Conservation (phyloP, 2,888 invertebrate species). For the Lasioglossum zephyrum region DNA sequence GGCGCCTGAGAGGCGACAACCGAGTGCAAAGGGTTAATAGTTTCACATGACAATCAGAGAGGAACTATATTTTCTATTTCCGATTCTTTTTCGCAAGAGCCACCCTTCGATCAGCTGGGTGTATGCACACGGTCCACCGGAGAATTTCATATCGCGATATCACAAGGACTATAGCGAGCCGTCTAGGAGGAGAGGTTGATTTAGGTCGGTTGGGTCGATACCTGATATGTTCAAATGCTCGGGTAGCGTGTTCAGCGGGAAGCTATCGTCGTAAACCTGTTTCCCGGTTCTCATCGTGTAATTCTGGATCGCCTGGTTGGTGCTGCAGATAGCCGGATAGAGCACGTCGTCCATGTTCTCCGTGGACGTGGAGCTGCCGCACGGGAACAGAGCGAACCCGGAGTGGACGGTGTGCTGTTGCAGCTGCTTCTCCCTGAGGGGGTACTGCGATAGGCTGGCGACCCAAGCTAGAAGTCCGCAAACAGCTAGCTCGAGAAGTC, state of each 20-base stretch:
- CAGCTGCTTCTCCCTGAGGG: constrained; percentile 88
- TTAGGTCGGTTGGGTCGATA: constrained; percentile 42
- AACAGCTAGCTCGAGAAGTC: constrained; percentile 94
- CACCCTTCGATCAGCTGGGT: not conserved
- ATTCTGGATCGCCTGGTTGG: constrained; percentile 93
- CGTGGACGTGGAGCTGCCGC: constrained; percentile 91
- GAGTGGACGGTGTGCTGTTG: constrained; percentile 85
- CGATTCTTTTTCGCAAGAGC: not conserved
- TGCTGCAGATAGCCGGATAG: constrained; percentile 94
- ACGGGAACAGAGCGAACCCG: constrained; percentile 92
- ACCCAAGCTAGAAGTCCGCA: constrained; percentile 95
- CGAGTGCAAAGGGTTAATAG: too few relatives aligned
- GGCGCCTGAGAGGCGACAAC: too few relatives aligned
- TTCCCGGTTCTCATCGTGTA: constrained; percentile 92
- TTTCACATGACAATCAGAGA: too few relatives aligned
- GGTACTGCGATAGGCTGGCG: constrained; percentile 89
- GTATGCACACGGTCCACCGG: not conserved
- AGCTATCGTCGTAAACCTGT: constrained; percentile 90
- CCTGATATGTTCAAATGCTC: constrained; percentile 81
- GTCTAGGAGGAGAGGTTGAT: not conserved
- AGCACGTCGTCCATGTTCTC: constrained; percentile 93
- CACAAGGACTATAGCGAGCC: constrained; percentile 21
- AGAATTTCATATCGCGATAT: not conserved
- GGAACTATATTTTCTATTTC: not conserved
- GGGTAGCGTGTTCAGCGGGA: constrained; percentile 86